Evolutionary conservation across 2,113 vertebrate genomes (phyloP).

Genomic region (Setophaga coronata): DNA sequence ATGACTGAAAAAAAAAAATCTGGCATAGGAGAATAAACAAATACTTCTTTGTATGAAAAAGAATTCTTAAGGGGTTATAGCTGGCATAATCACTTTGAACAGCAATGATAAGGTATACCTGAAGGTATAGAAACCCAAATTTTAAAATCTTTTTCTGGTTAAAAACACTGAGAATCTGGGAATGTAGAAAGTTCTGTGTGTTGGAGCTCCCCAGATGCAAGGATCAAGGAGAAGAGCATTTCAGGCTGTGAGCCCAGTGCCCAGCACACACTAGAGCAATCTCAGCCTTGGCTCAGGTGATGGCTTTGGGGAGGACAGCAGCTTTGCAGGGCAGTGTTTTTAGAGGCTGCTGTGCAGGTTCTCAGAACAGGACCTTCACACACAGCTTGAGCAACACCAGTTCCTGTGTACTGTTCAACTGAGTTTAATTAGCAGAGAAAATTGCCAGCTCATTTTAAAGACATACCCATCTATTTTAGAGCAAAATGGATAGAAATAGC

Average conservation of each 20-base stretch:
- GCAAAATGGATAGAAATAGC: conserved; percentile 12
- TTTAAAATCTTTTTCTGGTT: neutral
- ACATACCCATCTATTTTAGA: neutral
- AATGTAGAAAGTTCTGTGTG: neutral
- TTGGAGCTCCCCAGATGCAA: neutral
- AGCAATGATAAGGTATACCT: neutral
- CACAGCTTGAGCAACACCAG: neutral
- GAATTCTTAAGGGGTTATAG: neutral
- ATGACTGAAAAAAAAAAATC: neutral
- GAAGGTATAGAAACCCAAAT: neutral
- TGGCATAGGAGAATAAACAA: neutral
- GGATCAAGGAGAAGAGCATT: neutral
- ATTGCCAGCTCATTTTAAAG: neutral
- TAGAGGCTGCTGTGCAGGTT: neutral
- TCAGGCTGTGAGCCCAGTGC: neutral
- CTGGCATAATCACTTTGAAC: neutral
- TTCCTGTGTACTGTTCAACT: neutral
- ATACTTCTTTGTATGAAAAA: neutral
- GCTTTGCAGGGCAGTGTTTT: neutral
- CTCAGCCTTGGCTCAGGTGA: neutral
- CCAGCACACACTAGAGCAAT: neutral
- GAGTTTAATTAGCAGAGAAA: conserved; percentile 4
- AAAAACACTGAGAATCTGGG: neutral
- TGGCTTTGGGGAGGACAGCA: neutral
- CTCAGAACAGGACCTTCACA: neutral